These are phyloP conservation scores for Cyphomyrmex costatus DNA, from an alignment of 1,140 invertebrate genomes.

Conservation along the genomic window DNA sequence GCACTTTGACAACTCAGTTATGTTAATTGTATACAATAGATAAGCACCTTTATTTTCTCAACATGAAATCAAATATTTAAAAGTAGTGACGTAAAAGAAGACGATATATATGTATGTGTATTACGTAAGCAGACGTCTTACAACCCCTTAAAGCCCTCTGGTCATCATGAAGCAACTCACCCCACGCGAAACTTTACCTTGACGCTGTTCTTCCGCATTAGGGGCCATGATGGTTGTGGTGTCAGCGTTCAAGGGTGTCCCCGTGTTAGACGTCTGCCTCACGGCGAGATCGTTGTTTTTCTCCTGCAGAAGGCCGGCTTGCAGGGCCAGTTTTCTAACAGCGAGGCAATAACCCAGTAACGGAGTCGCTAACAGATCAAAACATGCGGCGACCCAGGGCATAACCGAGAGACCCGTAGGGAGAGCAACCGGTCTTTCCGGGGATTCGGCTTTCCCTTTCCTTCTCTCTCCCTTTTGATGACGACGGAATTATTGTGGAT, in stretches of 20 bases:
- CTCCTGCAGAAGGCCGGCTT: conserved; percentile 79
- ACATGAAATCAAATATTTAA: not conserved
- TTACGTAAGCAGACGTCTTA: conserved; percentile 26
- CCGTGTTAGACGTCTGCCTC: conserved; percentile 20
- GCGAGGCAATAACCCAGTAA: conserved; percentile 82
- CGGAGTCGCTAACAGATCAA: conserved; percentile 81
- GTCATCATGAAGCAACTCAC: not conserved
- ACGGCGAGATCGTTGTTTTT: conserved; percentile 1
- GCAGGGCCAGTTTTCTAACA: conserved; percentile 80
- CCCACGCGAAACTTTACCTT: conserved; percentile 61
- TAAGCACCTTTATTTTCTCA: not conserved
- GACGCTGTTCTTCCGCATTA: conserved; percentile 62
- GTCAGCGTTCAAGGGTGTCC: not conserved
- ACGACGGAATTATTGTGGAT: conserved; percentile 75
- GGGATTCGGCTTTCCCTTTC: not conserved
- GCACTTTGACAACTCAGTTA: not conserved
- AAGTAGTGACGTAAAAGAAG: not conserved
- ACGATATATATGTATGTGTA: not conserved
- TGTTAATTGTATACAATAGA: not conserved
- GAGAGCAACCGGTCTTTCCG: not conserved
- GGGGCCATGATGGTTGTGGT: conserved; percentile 58
- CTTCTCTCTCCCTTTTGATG: not conserved
- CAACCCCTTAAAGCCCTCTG: not conserved
- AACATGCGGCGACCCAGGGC: conserved; percentile 84
- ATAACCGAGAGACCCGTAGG: conserved; percentile 73